phyloP scores from a whole-genome alignment of 2,888 invertebrate species.

The Tipula lateralis region DNA sequence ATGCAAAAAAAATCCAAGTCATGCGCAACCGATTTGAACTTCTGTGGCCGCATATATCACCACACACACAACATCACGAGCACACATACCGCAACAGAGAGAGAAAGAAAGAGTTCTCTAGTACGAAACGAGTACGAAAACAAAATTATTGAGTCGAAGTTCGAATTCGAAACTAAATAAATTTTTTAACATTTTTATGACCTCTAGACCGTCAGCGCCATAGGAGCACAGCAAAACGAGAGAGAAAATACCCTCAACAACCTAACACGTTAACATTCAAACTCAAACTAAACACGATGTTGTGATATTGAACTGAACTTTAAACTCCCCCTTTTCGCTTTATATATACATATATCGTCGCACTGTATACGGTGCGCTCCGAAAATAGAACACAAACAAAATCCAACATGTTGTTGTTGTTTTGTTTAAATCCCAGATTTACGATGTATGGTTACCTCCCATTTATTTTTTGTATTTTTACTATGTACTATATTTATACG shows the following conservation, averaged over 20 bases:
- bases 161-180: constrained; percentile 20
- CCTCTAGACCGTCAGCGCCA: background rate
- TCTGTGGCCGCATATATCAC: background rate
- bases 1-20: constrained; percentile 26
- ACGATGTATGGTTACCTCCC: background rate
- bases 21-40: constrained; percentile 28
- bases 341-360: background rate
- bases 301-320: constrained; percentile 26
- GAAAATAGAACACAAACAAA: background rate
- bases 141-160: constrained; percentile 24
- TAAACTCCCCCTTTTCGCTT: background rate
- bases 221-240: background rate
- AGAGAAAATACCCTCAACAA: constrained; percentile 19
- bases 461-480: background rate
- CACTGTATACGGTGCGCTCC: background rate
- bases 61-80: background rate
- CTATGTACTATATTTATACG: background rate
- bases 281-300: constrained; percentile 21
- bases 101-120: no score
- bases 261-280: constrained; percentile 29
- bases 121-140: no score
- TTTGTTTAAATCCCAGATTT: background rate
- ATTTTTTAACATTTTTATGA: constrained; percentile 25
- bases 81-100: background rate
- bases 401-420: background rate